These are phyloP conservation scores for Gonioctena quinquepunctata DNA, from an alignment of 1,140 invertebrate species.

Conservation along the genomic window DNA sequence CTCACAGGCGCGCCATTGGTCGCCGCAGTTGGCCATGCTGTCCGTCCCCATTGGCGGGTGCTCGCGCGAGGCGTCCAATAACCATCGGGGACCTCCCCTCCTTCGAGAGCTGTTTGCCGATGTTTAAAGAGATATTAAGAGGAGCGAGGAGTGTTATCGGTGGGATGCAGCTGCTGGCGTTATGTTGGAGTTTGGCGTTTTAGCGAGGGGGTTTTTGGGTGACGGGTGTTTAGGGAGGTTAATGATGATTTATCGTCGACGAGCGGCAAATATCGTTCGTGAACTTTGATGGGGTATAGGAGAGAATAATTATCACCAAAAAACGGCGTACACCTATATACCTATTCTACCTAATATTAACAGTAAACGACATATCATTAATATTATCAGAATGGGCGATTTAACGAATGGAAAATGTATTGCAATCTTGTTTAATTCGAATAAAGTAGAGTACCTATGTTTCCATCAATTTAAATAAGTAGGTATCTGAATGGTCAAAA, in stretches of 20 bases:
- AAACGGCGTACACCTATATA: too few species aligned
- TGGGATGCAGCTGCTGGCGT: background rate
- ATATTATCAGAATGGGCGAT: too few species aligned
- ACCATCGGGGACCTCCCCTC: background rate
- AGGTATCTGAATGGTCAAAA: too few species aligned
- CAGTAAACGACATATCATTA: too few species aligned
- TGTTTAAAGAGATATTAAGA: conserved; percentile 8
- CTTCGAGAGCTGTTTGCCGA: background rate
- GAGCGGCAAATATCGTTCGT: background rate
- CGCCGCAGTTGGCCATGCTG: background rate
- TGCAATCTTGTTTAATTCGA: too few species aligned
- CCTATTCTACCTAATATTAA: too few species aligned
- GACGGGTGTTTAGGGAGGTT: background rate
- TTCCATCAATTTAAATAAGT: too few species aligned
- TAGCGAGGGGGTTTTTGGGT: background rate
- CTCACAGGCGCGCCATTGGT: background rate
- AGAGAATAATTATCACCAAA: too few species aligned
- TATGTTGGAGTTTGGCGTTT: background rate
- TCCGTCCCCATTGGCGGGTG: background rate
- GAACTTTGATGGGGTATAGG: too few species aligned
- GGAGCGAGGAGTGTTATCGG: background rate
- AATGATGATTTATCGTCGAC: background rate
- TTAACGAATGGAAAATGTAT: too few species aligned
- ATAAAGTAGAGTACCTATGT: too few species aligned
- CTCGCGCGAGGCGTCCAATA: background rate